Percentiles rank a stretch among this genome's conserved stretches.
phyloP scores from a whole-genome alignment of 2,888 invertebrate species.

The Sinotaia quadrata region DNA sequence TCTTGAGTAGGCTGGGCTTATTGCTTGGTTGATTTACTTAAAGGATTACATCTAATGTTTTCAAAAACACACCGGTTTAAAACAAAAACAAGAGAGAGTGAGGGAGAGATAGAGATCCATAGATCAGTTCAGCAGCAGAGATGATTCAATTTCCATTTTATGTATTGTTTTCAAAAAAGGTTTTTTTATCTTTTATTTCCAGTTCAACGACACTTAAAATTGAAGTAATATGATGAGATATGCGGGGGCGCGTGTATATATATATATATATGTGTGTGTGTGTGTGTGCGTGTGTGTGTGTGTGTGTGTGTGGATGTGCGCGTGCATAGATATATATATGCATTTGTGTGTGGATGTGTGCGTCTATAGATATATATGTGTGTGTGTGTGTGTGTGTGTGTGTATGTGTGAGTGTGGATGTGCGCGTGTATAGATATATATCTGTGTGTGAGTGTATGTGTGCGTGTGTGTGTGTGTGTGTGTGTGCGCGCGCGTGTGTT shows the following conservation, averaged over 20 bases:
- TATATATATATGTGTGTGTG: not conserved
- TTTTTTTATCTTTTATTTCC: too few relatives aligned
- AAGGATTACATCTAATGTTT: not conserved
- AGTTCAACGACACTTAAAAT: too few relatives aligned
- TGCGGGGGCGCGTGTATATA: too few relatives aligned
- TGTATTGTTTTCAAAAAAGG: too few relatives aligned
- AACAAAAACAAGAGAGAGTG: not conserved
- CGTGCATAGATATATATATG: not conserved
- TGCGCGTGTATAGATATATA: not conserved
- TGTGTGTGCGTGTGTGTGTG: constrained; percentile 2
- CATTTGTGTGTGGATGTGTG: not conserved
- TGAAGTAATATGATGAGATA: too few relatives aligned
- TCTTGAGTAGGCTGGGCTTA: not conserved
- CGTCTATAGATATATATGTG: not conserved
- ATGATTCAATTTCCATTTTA: too few relatives aligned
- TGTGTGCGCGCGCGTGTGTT: not conserved
- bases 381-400: not conserved
- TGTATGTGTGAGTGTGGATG: not conserved
- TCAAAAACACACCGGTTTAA: not conserved
- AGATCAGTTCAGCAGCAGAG: too few relatives aligned
- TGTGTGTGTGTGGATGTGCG: not conserved
- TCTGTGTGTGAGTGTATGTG: constrained; percentile 4
- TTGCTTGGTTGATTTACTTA: not conserved
- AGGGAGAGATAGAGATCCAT: not conserved
- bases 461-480: constrained; percentile 1